phyloP scores from a whole-genome alignment of 2,888 invertebrate genomes.

The Globia sparganii region DNA sequence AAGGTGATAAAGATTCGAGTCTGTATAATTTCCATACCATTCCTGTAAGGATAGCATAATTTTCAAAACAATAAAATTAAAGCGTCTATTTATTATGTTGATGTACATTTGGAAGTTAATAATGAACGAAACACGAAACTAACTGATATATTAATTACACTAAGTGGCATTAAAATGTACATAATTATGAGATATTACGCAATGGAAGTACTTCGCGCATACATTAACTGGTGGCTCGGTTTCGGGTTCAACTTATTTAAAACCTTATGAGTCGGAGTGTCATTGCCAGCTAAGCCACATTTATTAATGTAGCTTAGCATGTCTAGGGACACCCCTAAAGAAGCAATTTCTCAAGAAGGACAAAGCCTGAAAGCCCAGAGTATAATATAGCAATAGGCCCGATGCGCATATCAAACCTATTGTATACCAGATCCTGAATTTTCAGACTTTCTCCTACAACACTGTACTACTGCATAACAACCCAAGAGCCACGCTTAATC shows the following conservation, averaged over 20 bases:
- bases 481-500: no score
- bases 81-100: conserved; percentile 7
- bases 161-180: conserved; percentile 50
- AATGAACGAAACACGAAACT: conserved; percentile 38
- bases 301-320: neutral
- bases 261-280: conserved; percentile 6
- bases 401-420: neutral
- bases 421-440: neutral
- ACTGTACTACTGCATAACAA: neutral
- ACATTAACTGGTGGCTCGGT: conserved; percentile 17
- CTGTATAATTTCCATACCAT: neutral
- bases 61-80: conserved; percentile 14
- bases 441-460: no score
- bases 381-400: neutral
- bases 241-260: conserved; percentile 21
- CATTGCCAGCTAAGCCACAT: neutral
- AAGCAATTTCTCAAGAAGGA: neutral
- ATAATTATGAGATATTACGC: conserved; percentile 48
- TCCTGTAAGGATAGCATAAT: neutral
- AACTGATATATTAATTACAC: conserved; percentile 48
- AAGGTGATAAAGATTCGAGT: neutral
- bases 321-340: neutral
- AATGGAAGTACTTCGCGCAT: conserved; percentile 35
- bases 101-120: conserved; percentile 26
- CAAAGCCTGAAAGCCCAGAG: neutral